Evolutionary conservation across 2,888 invertebrate genomes (phyloP).

Genomic region (Apamea crenata): DNA sequence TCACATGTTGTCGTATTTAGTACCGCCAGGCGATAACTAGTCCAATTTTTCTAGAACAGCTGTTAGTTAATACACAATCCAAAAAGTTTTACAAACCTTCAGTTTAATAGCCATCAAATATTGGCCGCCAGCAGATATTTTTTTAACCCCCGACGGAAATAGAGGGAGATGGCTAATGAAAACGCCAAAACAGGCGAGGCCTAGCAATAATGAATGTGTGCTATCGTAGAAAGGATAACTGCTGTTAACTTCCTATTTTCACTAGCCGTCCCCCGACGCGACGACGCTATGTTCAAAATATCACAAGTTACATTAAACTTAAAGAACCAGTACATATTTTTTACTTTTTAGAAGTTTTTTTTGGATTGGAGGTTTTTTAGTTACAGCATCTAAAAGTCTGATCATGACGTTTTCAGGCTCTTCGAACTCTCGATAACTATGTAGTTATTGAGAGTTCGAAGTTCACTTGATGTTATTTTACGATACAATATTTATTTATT

Average conservation of each 20-base stretch:
- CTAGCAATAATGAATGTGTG: too few relatives aligned
- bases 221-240: background rate
- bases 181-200: background rate
- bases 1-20: background rate
- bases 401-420: background rate
- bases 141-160: background rate
- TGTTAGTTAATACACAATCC: too few relatives aligned
- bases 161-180: background rate
- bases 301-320: background rate
- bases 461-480: background rate
- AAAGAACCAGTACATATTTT: too few relatives aligned
- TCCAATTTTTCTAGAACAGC: background rate
- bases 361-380: background rate
- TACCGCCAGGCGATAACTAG: too few relatives aligned
- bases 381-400: background rate
- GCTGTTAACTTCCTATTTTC: background rate
- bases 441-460: background rate
- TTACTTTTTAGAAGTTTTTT: background rate
- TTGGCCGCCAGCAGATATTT: background rate
- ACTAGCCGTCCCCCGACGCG: background rate
- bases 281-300: background rate
- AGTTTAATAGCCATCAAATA: background rate
- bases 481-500: background rate
- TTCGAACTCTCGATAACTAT: background rate
- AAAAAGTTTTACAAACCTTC: background rate